Evolutionary conservation across 2,113 vertebrate genomes (phyloP).

Genomic region (Macquaria ambigua): DNA sequence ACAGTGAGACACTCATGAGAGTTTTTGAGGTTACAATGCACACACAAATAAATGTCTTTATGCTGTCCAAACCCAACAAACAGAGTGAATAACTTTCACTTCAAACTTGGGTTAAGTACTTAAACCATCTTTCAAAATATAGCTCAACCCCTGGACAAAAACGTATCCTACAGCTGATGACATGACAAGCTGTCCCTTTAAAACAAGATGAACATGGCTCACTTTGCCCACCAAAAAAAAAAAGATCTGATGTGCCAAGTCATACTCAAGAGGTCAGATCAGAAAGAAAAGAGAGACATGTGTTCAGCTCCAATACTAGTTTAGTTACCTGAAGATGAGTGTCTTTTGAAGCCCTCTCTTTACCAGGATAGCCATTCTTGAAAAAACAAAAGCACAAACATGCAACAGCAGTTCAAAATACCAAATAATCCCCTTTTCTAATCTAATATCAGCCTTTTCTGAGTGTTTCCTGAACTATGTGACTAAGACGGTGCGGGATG

Average conservation of each 20-base stretch:
- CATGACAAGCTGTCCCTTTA: neutral
- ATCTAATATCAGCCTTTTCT: neutral
- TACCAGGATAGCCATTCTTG: constrained; percentile 87
- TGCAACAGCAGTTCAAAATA: constrained; percentile 79
- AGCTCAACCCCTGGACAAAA: neutral
- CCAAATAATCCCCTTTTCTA: constrained; percentile 39
- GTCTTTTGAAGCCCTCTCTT: constrained; percentile 86
- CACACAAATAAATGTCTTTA: neutral
- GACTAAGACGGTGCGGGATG: neutral
- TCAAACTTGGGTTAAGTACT: neutral
- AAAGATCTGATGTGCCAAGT: neutral
- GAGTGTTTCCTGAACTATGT: constrained; percentile 12
- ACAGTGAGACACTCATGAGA: neutral
- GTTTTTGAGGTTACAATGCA: neutral
- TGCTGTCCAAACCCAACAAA: neutral
- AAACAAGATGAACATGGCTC: constrained; percentile 21
- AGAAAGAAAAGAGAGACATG: constrained; percentile 38
- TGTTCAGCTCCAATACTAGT: constrained; percentile 51
- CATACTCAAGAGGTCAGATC: constrained; percentile 21
- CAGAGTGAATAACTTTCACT: neutral
- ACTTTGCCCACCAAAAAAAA: neutral
- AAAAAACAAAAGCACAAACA: constrained; percentile 84
- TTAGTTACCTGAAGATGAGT: constrained; percentile 84
- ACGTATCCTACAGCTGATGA: neutral
- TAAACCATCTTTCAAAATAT: neutral